phyloP scores from a whole-genome alignment of 2,888 invertebrate species.

The Leptopilina myrica region DNA sequence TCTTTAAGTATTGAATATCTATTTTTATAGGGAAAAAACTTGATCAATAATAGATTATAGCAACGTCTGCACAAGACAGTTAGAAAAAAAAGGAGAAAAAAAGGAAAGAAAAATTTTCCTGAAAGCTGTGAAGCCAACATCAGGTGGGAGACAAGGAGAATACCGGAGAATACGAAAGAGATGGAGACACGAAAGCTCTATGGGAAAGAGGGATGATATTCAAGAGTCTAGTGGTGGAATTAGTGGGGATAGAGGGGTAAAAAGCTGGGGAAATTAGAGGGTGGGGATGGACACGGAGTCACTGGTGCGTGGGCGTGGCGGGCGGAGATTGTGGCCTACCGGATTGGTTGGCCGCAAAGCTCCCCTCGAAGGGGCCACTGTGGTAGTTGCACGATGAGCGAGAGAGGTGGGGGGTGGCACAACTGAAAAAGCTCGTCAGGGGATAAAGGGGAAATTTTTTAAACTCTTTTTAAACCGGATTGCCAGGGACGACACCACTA shows the following conservation, averaged over 20 bases:
- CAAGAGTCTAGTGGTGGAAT: conserved; percentile 39
- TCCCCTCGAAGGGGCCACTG: conserved; percentile 60
- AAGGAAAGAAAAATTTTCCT: conserved; percentile 60
- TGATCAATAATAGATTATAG: conserved; percentile 75
- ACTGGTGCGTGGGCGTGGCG: conserved; percentile 74
- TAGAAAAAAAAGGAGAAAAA: conserved; percentile 61
- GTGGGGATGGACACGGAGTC: conserved; percentile 62
- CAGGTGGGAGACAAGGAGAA: conserved; percentile 58
- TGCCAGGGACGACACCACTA: conserved; percentile 56
- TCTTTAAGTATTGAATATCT: conserved; percentile 36
- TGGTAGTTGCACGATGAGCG: conserved; percentile 41
- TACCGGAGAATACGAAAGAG: conserved; percentile 44
- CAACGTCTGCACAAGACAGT: conserved; percentile 73
- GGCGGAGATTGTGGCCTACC: conserved; percentile 69
- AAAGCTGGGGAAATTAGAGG: conserved; percentile 52
- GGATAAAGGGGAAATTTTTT: conserved; percentile 69
- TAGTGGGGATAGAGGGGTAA: conserved; percentile 60
- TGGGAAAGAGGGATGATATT: conserved; percentile 10
- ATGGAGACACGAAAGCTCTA: conserved; percentile 52
- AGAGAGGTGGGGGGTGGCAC: conserved; percentile 46
- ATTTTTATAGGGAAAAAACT: conserved; percentile 63
- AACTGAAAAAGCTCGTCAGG: conserved; percentile 64
- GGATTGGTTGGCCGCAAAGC: conserved; percentile 72
- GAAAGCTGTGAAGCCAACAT: conserved; percentile 72
- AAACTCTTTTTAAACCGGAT: conserved; percentile 70